These are phyloP conservation scores for Porites lutea DNA, from an alignment of 64 coral and sea anemone genomes.

Conservation along the genomic window DNA sequence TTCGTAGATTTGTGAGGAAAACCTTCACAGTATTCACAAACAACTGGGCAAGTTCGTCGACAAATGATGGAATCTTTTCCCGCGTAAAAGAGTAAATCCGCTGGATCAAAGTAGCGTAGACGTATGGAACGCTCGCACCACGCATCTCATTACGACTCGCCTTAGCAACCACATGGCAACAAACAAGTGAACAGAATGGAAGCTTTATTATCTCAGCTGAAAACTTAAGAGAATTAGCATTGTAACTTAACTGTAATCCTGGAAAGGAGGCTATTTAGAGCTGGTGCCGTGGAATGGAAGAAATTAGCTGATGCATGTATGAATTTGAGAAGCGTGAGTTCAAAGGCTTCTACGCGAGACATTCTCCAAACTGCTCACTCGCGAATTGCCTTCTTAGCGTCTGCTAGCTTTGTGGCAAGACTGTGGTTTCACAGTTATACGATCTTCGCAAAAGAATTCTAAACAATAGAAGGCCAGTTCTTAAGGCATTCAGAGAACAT, in stretches of 20 bases:
- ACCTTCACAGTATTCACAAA: background rate
- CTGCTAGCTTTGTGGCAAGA: no score
- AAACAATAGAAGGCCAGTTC: no score
- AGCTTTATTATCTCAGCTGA: background rate
- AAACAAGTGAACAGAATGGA: background rate
- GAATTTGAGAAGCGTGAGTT: background rate
- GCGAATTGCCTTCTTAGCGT: background rate
- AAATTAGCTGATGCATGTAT: background rate
- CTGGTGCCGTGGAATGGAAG: background rate
- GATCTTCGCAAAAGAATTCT: background rate
- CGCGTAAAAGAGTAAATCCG: conserved; percentile 29
- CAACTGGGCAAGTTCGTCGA: background rate
- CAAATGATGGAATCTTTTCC: background rate
- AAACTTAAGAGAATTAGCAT: background rate
- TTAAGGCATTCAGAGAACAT: background rate
- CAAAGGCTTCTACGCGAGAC: background rate
- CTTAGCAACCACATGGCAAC: conserved; percentile 48
- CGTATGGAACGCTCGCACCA: background rate
- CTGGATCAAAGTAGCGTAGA: conserved; percentile 4
- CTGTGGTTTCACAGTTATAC: background rate
- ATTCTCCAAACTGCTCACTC: background rate
- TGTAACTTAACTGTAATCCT: background rate
- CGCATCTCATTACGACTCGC: background rate
- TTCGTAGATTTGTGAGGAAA: background rate
- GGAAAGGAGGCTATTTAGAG: background rate